A percentile compares a stretch with the other conserved stretches of the same genome.
These are phyloP conservation scores for Colletes latitarsis DNA, from an alignment of 1,140 invertebrate genomes.

Conservation along the genomic window DNA sequence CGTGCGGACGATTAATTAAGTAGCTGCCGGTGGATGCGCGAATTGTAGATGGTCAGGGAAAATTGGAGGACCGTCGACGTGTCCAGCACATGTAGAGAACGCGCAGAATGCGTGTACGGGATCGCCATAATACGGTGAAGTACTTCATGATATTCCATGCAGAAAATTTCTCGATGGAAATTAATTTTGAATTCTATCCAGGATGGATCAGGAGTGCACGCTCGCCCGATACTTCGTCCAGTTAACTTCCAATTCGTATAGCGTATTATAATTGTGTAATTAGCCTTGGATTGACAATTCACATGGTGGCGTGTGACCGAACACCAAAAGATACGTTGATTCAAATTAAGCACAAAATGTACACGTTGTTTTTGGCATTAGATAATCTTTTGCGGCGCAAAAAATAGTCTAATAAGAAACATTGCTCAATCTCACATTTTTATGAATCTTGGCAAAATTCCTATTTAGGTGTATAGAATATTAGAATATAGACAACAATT, in stretches of 20 bases:
- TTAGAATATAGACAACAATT: no score
- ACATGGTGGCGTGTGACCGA: neutral
- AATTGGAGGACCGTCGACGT: conserved; percentile 56
- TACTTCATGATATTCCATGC: conserved; percentile 22
- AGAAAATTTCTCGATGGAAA: conserved; percentile 46
- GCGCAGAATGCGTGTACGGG: neutral
- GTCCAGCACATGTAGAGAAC: conserved; percentile 11
- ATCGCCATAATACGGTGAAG: conserved; percentile 9
- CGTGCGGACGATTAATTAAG: conserved; percentile 67
- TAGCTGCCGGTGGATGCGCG: conserved; percentile 55
- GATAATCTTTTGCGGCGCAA: no score
- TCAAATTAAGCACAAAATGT: neutral
- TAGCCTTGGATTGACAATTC: neutral
- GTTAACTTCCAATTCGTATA: neutral
- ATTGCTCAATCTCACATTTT: no score
- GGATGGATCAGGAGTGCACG: neutral
- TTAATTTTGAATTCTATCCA: conserved; percentile 33
- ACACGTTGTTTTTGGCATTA: no score
- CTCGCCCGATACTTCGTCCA: neutral
- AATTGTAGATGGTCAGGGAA: conserved; percentile 57
- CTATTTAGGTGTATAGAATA: no score
- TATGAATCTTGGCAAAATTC: no score
- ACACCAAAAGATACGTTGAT: neutral
- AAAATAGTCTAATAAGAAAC: no score
- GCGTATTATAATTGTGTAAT: neutral